A percentile compares a stretch with the other conserved stretches of the same genome.
Conservation (phyloP, 2,113 vertebrate genomes). For the Microcebus lehilahytsara region DNA sequence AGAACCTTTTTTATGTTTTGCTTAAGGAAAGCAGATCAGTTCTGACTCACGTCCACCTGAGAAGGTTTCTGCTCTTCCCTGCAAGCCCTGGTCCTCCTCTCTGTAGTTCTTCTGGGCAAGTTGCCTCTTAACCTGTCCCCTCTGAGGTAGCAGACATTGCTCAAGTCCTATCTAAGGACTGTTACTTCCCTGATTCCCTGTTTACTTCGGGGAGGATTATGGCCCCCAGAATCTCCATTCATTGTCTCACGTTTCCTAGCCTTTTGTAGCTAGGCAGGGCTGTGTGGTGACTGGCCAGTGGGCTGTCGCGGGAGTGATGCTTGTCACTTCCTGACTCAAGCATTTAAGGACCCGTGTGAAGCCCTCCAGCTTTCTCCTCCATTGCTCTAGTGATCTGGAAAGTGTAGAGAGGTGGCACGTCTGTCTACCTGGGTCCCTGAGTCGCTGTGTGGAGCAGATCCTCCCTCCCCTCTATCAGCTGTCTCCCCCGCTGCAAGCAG, state of each 20-base stretch:
- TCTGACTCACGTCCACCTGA: background rate
- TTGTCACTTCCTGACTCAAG: background rate
- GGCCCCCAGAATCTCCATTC: background rate
- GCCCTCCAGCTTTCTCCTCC: background rate
- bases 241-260: background rate
- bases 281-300: background rate
- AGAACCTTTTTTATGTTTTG: background rate
- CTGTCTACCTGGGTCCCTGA: background rate
- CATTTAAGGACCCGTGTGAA: background rate
- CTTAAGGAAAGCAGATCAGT: background rate
- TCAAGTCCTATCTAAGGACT: background rate
- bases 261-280: background rate
- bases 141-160: background rate
- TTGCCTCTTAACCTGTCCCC: background rate
- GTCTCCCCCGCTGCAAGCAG: background rate
- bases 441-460: background rate
- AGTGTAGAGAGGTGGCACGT: rapidly evolving
- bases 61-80: background rate
- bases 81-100: background rate
- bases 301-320: background rate
- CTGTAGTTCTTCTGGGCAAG: background rate
- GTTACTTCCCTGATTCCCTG: background rate
- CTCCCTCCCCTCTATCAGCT: background rate
- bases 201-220: background rate
- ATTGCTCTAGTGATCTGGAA: background rate